Evolutionary conservation across 2,888 invertebrate genomes (phyloP).

Genomic region (Tipula vernalis): DNA sequence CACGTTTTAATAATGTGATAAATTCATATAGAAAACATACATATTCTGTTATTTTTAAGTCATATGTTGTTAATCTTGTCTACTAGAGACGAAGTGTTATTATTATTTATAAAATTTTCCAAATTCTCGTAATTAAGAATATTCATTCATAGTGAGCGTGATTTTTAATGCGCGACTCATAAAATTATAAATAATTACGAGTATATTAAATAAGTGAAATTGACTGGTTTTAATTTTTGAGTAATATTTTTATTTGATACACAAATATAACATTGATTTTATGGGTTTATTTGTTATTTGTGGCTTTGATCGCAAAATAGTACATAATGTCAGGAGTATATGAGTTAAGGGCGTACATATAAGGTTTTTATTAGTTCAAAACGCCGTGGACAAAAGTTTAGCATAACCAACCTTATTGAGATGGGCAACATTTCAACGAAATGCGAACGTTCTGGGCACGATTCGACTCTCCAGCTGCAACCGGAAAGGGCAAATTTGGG

Average conservation of each 20-base stretch:
- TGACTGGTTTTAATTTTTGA: not conserved
- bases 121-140: not conserved
- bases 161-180: not conserved
- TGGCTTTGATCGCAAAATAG: not conserved
- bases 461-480: too few relatives aligned
- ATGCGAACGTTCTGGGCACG: too few relatives aligned
- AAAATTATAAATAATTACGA: not conserved
- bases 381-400: too few relatives aligned
- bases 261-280: not conserved
- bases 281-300: not conserved
- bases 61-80: not conserved
- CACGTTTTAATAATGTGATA: not conserved
- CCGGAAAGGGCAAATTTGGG: too few relatives aligned
- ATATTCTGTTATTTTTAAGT: not conserved
- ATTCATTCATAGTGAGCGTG: not conserved
- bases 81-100: not conserved
- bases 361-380: too few relatives aligned
- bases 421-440: too few relatives aligned
- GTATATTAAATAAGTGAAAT: not conserved
- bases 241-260: not conserved
- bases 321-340: too few relatives aligned
- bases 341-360: too few relatives aligned
- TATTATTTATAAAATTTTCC: not conserved
- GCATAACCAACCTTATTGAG: too few relatives aligned
- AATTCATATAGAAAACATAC: not conserved